A percentile compares a stretch with the other conserved stretches of the same genome.
These are phyloP conservation scores for Nesometra sesokonis DNA, from an alignment of 35 echinoderm and acorn worm species.

Conservation along the genomic window DNA sequence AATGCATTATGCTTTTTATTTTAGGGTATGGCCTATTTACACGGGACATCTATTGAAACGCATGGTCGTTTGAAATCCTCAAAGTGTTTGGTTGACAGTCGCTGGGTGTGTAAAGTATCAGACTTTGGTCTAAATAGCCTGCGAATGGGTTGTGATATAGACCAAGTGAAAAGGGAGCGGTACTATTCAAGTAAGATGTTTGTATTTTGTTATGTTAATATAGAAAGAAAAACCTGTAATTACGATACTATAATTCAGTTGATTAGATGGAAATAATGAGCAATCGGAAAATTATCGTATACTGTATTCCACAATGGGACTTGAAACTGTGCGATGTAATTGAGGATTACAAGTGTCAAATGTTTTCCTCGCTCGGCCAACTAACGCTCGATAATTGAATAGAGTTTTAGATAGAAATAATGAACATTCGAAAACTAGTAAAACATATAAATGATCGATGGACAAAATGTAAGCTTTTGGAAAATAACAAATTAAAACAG, in stretches of 20 bases:
- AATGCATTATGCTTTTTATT: not conserved
- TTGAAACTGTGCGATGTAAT: too few species aligned
- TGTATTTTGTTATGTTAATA: too few species aligned
- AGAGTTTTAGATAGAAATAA: too few species aligned
- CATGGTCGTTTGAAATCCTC: slow-evolving; percentile 33
- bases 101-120: slow-evolving; percentile 45
- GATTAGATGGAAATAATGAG: not conserved
- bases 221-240: not conserved
- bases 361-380: too few species aligned
- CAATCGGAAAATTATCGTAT: not conserved
- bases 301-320: not conserved
- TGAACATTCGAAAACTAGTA: too few species aligned
- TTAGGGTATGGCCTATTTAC: slow-evolving; percentile 28
- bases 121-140: slow-evolving; percentile 31
- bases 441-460: too few species aligned
- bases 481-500: too few species aligned
- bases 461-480: too few species aligned
- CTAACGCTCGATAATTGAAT: too few species aligned
- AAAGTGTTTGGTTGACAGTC: slow-evolving; percentile 35
- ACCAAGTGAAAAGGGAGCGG: not conserved
- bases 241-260: not conserved
- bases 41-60: slow-evolving; percentile 13
- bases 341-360: too few species aligned
- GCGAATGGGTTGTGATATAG: not conserved
- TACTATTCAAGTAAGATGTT: not conserved